Evolutionary conservation across 1,140 invertebrate genomes (phyloP).

Genomic region (Conus ventricosus): DNA sequence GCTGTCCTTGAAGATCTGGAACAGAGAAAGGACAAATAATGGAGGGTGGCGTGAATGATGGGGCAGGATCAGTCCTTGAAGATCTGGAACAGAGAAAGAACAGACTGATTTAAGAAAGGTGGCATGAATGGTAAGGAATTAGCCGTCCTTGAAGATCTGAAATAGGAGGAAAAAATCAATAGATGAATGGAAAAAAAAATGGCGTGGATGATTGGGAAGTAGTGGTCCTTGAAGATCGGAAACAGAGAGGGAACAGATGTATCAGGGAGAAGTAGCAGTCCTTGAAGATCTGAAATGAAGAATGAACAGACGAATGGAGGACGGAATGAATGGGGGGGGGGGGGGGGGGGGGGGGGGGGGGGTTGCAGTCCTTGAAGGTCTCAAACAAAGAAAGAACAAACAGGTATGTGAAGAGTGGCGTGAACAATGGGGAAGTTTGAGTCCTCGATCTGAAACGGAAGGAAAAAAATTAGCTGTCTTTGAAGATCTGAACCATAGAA

Average conservation of each 20-base stretch:
- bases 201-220: constrained; percentile 77
- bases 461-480: constrained; percentile 71
- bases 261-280: constrained; percentile 73
- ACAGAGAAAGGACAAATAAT: background rate
- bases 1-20: constrained; percentile 51
- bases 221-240: constrained; percentile 50
- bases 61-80: constrained; percentile 70
- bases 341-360: constrained; percentile 64
- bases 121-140: constrained; percentile 77
- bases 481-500: constrained; percentile 44
- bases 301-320: background rate
- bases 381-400: background rate
- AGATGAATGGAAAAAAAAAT: background rate
- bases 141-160: constrained; percentile 52
- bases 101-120: background rate
- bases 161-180: background rate
- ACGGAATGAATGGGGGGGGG: constrained; percentile 73
- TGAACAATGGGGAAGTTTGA: constrained; percentile 75
- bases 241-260: constrained; percentile 60
- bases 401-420: constrained; percentile 57
- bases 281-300: constrained; percentile 46
- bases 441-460: constrained; percentile 36
- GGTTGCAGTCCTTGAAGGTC: constrained; percentile 59
- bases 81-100: constrained; percentile 2
- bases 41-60: constrained; percentile 74